Conservation (phyloP, 2,888 invertebrate genomes). For the Tetranychus truncatus region DNA sequence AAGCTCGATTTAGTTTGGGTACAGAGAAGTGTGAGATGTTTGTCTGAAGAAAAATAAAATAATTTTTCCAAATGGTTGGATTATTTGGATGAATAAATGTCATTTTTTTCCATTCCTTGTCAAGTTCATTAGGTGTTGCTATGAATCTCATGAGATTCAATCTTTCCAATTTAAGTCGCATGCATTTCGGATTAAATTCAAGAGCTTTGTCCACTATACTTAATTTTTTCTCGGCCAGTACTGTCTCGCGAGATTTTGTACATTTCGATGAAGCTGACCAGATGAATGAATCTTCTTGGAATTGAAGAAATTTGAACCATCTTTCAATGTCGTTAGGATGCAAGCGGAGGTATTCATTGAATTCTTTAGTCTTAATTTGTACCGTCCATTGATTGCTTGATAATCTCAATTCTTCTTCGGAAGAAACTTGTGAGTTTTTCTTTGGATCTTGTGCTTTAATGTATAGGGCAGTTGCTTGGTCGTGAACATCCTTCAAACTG, state of each 20-base stretch:
- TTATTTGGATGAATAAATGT: conserved; percentile 34
- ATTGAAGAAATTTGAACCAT: conserved; percentile 36
- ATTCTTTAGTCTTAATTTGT: conserved; percentile 25
- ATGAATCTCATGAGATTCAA: conserved; percentile 31
- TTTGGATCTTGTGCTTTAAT: conserved; percentile 27
- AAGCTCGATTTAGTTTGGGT: conserved; percentile 30
- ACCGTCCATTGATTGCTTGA: background rate
- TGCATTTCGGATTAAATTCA: conserved; percentile 31
- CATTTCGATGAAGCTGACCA: conserved; percentile 17
- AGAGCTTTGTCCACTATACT: conserved; percentile 35
- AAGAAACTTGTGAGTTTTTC: background rate
- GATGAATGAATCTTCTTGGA: conserved; percentile 31
- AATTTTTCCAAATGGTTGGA: conserved; percentile 33
- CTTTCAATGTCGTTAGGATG: conserved; percentile 31
- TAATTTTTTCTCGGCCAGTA: conserved; percentile 33
- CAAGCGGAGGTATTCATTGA: conserved; percentile 31
- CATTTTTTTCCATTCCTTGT: conserved; percentile 33
- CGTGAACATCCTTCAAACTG: conserved; percentile 28
- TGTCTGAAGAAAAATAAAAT: conserved; percentile 32
- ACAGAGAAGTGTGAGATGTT: conserved; percentile 32
- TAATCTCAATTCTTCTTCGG: background rate
- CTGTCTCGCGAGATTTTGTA: conserved; percentile 20
- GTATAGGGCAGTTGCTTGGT: conserved; percentile 29
- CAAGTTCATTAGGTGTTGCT: conserved; percentile 31
- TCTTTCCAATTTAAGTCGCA: conserved; percentile 32